Evolutionary conservation across 2,888 invertebrate species (phyloP).

Genomic region (Elgonia sp.): DNA sequence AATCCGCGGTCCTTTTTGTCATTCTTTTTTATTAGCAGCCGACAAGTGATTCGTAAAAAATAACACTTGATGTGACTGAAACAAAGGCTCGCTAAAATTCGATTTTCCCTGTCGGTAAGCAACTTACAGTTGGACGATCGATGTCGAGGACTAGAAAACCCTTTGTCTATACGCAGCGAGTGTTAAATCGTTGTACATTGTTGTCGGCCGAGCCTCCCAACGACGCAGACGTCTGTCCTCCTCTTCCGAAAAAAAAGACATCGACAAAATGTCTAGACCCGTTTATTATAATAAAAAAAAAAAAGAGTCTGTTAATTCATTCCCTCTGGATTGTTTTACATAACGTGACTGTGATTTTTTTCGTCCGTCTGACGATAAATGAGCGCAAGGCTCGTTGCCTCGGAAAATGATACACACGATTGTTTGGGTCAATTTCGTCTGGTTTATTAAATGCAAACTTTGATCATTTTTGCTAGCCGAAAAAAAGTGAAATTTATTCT

Average conservation of each 20-base stretch:
- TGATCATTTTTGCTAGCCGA: background rate
- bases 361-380: background rate
- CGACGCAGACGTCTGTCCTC: conserved; percentile 50
- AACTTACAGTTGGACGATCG: conserved; percentile 70
- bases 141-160: conserved; percentile 63
- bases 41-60: conserved; percentile 60
- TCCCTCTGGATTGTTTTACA: conserved; percentile 44
- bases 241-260: conserved; percentile 29
- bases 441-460: conserved; percentile 6
- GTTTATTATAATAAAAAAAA: conserved; percentile 8
- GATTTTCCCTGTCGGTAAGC: conserved; percentile 75
- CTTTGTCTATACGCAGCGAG: conserved; percentile 72
- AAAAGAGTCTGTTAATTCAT: conserved; percentile 13
- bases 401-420: conserved; percentile 20
- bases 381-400: conserved; percentile 35
- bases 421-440: conserved; percentile 14
- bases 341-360: conserved; percentile 46
- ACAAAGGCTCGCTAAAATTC: conserved; percentile 58
- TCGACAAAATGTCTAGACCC: conserved; percentile 54
- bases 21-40: conserved; percentile 30
- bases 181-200: conserved; percentile 73
- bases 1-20: too few species aligned
- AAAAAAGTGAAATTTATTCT: conserved; percentile 56
- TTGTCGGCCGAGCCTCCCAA: conserved; percentile 65
- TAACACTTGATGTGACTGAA: conserved; percentile 55